A percentile compares a stretch with the other conserved stretches of the same genome.
phyloP scores from a whole-genome alignment of 1,140 invertebrate species.

The Eubasilissa regina region DNA sequence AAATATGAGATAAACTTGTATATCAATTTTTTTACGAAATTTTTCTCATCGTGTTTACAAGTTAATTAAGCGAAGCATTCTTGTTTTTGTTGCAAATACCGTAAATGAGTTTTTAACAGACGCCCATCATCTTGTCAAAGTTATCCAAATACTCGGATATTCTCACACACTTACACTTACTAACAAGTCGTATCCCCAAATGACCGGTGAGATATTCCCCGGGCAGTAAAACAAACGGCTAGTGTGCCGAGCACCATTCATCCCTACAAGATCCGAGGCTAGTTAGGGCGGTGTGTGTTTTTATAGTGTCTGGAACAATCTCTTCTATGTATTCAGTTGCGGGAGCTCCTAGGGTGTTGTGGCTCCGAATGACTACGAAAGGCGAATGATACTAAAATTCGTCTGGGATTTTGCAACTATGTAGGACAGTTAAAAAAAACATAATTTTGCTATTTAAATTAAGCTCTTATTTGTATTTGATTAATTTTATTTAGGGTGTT shows the following conservation, averaged over 20 bases:
- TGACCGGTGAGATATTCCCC: conserved; percentile 3
- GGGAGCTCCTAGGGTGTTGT: conserved; percentile 1
- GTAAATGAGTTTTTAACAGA: no score
- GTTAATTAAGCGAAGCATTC: no score
- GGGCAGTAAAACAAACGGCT: conserved; percentile 19
- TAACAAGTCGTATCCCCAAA: conserved; percentile 8
- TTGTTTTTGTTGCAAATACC: no score
- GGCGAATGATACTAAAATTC: conserved; percentile 24
- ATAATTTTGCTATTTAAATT: not conserved
- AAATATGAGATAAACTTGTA: no score
- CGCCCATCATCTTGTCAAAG: no score
- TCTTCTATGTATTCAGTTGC: conserved; percentile 7
- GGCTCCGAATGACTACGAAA: conserved; percentile 9
- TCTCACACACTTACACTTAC: not conserved
- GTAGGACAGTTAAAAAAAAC: not conserved
- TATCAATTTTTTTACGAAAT: no score
- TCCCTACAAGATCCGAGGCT: not conserved
- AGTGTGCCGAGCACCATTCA: not conserved
- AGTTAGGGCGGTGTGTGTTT: conserved; percentile 15
- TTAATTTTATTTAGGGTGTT: no score
- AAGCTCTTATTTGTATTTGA: no score
- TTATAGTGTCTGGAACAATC: conserved; percentile 28
- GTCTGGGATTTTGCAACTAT: conserved; percentile 4
- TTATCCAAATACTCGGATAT: no score
- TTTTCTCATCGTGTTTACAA: no score